Evolutionary conservation across 1,140 invertebrate species (phyloP).

Genomic region (Diplogasteroides magnus): DNA sequence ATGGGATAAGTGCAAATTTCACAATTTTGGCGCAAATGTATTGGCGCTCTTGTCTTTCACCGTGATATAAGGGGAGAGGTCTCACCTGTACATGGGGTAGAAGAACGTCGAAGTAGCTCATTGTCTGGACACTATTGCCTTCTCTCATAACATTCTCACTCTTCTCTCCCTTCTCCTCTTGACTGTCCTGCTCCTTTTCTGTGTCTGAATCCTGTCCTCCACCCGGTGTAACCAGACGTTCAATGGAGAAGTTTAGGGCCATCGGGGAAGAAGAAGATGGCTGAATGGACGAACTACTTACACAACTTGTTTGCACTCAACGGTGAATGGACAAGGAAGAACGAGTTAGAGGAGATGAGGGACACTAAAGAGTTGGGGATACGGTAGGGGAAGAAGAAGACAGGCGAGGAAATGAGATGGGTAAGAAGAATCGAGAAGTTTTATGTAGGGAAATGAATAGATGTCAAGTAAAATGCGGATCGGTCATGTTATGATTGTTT

Average conservation of each 20-base stretch:
- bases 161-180: background rate
- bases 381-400: too few relatives aligned
- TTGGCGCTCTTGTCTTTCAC: background rate
- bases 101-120: slow-evolving; percentile 32
- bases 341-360: too few relatives aligned
- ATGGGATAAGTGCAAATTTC: background rate
- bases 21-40: slow-evolving; percentile 9
- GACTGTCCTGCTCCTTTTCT: slow-evolving; percentile 7
- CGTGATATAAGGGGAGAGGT: background rate
- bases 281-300: too few relatives aligned
- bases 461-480: too few relatives aligned
- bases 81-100: slow-evolving; percentile 32
- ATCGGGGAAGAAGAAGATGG: too few relatives aligned
- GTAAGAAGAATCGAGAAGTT: too few relatives aligned
- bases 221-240: slow-evolving; percentile 20
- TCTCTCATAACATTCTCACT: background rate
- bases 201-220: background rate
- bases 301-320: too few relatives aligned
- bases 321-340: too few relatives aligned
- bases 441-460: too few relatives aligned
- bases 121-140: background rate
- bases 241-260: slow-evolving; percentile 34
- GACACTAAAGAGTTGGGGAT: too few relatives aligned
- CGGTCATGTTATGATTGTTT: too few relatives aligned
- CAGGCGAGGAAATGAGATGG: too few relatives aligned